Base-by-base conservation (phyloP, 2,888 invertebrate species). In the Theodoxus fluviatilis region DNA sequence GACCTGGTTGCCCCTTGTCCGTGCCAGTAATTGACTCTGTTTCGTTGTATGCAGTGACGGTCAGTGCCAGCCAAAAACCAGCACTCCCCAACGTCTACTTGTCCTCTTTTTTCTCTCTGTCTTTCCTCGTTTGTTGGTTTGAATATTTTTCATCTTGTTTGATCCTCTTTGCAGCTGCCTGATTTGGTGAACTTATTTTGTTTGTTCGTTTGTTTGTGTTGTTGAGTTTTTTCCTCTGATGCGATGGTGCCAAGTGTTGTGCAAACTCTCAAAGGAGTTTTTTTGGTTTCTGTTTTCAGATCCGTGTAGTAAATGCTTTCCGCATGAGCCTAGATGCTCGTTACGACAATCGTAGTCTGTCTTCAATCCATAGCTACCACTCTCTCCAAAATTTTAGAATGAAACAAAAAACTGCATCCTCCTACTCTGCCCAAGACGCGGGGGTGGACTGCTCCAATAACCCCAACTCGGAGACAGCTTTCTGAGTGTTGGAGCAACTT, bases 231-330 rank as follows among this genome's bases (percentile, higher is more conserved):
- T 71, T 55, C 38, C 68, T 67, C 37, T 70, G 61, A 63, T 67
- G 35, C 22, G 68, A 69, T 72, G 59, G 69, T 71, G 57, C n/a
- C n/a, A n/a, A n/a, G n/a, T n/a, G n/a, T n/a, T n/a, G n/a, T 76
- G 74, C 74, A 52, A 74, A 71, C 72, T 68, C n/a, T n/a, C n/a
- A n/a, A n/a, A n/a, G 72, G n/a, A n/a, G n/a, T n/a, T 78, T 69
- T 72, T 72, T 70, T 67, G 68, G 59, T 31, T 71, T 78, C 73
- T 75, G 76, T 78, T 87, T 88, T 90, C 94, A 98, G 98, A 98
- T 98, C 90, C 97, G 98, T 91, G 98, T 98, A 91, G 98, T 99
- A 91, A 98, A 98, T 91, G 98, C 98, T 91, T 99, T 98, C 93
- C 97, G 98, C 90, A 96, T 97, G 92, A 98, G 98, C 90, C 92